phyloP scores from a whole-genome alignment of 2,113 vertebrate genomes.

The Phalacrocorax carbo region DNA sequence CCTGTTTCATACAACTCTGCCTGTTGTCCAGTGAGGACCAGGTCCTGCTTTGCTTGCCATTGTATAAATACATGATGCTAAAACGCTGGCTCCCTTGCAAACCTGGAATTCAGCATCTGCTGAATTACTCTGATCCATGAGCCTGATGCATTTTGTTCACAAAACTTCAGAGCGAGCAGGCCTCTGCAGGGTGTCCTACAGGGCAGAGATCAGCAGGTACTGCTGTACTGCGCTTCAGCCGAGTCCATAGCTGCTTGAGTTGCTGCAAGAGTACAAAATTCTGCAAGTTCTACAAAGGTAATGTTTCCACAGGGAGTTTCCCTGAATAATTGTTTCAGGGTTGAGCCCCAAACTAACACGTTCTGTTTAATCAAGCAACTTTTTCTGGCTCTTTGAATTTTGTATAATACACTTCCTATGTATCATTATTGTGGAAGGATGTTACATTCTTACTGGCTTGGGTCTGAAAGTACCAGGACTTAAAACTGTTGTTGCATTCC shows the following conservation, averaged over 20 bases:
- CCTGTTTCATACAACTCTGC: background rate
- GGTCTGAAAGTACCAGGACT: background rate
- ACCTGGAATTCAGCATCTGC: background rate
- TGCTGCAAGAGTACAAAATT: background rate
- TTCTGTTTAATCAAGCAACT: background rate
- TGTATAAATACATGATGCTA: background rate
- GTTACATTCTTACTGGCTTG: background rate
- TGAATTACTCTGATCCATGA: background rate
- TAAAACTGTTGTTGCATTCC: background rate
- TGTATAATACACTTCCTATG: background rate
- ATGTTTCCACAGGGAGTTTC: background rate
- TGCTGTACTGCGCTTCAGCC: background rate
- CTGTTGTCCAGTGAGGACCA: background rate
- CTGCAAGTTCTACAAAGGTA: background rate
- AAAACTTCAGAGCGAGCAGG: background rate
- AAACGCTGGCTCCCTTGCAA: background rate
- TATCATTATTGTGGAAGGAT: background rate
- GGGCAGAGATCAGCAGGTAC: background rate
- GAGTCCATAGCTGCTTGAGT: background rate
- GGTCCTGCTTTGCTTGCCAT: background rate
- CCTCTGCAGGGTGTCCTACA: background rate
- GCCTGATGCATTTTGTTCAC: background rate
- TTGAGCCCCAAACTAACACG: background rate
- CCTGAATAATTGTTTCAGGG: background rate
- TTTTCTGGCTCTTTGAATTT: background rate